phyloP scores from a whole-genome alignment of 2,888 invertebrate genomes.

The Drosophila borborema region DNA sequence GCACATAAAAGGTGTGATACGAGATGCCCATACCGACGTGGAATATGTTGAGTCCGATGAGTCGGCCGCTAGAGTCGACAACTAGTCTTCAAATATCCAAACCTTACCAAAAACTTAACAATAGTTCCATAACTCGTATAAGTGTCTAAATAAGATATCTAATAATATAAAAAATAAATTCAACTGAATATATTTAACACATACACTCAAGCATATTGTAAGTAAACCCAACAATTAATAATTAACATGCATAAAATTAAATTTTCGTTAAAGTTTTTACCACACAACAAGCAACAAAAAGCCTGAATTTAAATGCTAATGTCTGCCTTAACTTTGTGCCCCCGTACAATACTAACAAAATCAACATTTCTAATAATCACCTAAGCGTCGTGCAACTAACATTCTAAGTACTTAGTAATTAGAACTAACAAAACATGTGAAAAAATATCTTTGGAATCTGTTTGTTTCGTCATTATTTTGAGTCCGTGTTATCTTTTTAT shows the following conservation, averaged over 20 bases:
- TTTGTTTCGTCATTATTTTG: conserved; percentile 56
- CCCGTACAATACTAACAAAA: conserved; percentile 63
- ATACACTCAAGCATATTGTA: conserved; percentile 72
- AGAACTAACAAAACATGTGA: conserved; percentile 53
- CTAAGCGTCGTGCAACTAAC: conserved; percentile 66
- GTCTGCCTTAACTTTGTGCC: conserved; percentile 43
- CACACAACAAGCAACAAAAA: conserved; percentile 61
- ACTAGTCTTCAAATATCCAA: conserved; percentile 52
- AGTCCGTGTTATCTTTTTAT: conserved; percentile 54
- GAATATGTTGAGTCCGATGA: conserved; percentile 86
- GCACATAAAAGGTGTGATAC: conserved; percentile 86
- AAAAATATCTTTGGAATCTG: conserved; percentile 64
- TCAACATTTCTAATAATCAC: conserved; percentile 42
- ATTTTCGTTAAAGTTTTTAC: conserved; percentile 61
- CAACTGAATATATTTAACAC: conserved; percentile 38
- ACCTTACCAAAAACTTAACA: conserved; percentile 34
- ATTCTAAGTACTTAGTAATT: conserved; percentile 44
- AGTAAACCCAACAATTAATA: conserved; percentile 70
- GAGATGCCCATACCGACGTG: conserved; percentile 86
- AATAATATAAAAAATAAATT: conserved; percentile 30
- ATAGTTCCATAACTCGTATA: conserved; percentile 58
- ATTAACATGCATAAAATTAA: conserved; percentile 35
- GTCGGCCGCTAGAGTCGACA: conserved; percentile 75
- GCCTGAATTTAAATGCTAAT: conserved; percentile 61
- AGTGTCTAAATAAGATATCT: conserved; percentile 40